Conservation (phyloP, 2,113 vertebrate species). For the Lathamus discolor region DNA sequence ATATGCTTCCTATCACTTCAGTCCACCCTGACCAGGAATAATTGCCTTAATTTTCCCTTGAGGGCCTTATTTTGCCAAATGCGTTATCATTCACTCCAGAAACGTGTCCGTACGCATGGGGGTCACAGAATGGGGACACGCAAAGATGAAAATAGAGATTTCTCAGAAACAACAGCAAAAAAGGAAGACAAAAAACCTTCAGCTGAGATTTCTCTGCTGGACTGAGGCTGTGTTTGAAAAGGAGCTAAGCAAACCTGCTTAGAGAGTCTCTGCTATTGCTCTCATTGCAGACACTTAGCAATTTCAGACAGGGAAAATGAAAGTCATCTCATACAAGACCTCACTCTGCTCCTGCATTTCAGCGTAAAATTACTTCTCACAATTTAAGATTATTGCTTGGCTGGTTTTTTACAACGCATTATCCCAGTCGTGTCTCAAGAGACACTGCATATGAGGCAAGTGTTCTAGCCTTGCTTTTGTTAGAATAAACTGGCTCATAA, state of each 20-base stretch:
- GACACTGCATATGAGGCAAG: background rate
- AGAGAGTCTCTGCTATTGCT: background rate
- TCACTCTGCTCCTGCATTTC: background rate
- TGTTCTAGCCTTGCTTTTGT: background rate
- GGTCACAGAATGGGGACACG: background rate
- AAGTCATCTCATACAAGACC: background rate
- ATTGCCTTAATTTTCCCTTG: slow-evolving; percentile 16
- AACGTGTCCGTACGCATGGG: background rate
- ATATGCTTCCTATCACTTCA: background rate
- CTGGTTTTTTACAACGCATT: background rate
- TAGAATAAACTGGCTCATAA: background rate
- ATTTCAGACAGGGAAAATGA: background rate
- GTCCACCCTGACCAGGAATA: background rate
- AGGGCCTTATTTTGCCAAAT: background rate
- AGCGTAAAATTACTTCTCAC: slow-evolving; percentile 21
- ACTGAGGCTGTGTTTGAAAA: background rate
- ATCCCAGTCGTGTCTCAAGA: background rate
- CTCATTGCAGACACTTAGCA: background rate
- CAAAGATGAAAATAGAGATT: background rate
- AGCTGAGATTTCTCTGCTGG: background rate
- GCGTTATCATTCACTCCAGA: slow-evolving; percentile 1
- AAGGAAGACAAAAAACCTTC: background rate
- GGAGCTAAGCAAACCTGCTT: background rate
- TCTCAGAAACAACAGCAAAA: background rate
- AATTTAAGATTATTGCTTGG: slow-evolving; percentile 7